Evolutionary conservation across 2,888 invertebrate species (phyloP).

Genomic region (Epiblema foenella): DNA sequence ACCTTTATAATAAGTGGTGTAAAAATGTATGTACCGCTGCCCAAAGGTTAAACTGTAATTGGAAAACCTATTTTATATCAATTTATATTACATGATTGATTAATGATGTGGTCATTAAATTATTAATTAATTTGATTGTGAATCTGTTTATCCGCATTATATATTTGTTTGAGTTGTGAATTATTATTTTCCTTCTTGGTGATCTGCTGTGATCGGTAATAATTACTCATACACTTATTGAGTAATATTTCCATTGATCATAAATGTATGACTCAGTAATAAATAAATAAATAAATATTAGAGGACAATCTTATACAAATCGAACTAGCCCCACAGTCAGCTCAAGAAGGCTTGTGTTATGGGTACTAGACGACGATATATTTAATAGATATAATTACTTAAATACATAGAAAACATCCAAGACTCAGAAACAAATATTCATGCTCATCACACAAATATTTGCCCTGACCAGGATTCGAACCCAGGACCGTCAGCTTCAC

Average conservation of each 20-base stretch:
- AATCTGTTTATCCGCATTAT: background rate
- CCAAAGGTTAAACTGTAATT: slow-evolving; percentile 6
- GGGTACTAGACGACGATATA: too few relatives aligned
- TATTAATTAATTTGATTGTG: slow-evolving; percentile 9
- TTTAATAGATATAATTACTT: too few relatives aligned
- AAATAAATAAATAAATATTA: too few relatives aligned
- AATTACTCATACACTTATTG: slow-evolving; percentile 3
- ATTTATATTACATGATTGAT: background rate
- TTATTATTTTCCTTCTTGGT: background rate
- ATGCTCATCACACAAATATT: too few relatives aligned
- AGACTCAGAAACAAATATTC: too few relatives aligned
- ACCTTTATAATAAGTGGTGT: background rate
- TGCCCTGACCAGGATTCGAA: too few relatives aligned
- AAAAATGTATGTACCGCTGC: background rate
- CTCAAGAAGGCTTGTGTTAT: too few relatives aligned
- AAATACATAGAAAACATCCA: too few relatives aligned
- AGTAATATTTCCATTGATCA: slow-evolving; percentile 1
- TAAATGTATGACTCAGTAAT: background rate
- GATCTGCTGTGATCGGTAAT: background rate
- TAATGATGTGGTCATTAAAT: slow-evolving; percentile 21
- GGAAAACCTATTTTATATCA: slow-evolving; percentile 22
- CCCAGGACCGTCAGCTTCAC: too few relatives aligned
- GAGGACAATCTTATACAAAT: too few relatives aligned
- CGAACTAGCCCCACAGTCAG: too few relatives aligned
- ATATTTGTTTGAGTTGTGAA: background rate